Conservation (phyloP, 2,113 vertebrate genomes). For the Mesocricetus auratus region DNA sequence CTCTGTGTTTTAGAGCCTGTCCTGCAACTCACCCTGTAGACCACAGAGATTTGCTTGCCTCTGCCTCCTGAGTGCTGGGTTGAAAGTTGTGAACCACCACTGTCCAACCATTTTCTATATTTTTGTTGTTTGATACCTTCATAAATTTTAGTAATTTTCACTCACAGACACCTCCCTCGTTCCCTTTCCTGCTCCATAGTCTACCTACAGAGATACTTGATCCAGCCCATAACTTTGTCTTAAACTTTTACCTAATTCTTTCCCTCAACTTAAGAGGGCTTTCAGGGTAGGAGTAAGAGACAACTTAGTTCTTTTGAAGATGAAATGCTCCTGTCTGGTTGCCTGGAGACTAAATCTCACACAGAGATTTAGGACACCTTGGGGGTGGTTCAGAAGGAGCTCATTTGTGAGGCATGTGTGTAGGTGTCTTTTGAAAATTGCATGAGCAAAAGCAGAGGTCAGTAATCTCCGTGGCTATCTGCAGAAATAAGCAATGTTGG, state of each 20-base stretch:
- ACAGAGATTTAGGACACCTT: neutral
- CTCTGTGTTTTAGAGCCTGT: too few relatives aligned
- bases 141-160: neutral
- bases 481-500: constrained; percentile 50
- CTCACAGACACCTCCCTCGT: too few relatives aligned
- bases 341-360: constrained; percentile 52
- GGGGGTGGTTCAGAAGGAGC: constrained; percentile 24
- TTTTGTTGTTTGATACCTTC: neutral
- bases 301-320: constrained; percentile 48
- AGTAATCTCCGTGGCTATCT: constrained; percentile 31
- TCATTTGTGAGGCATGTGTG: constrained; percentile 60
- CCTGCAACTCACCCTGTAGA: too few relatives aligned
- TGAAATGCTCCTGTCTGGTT: constrained; percentile 37
- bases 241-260: neutral
- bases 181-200: neutral
- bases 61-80: too few relatives aligned
- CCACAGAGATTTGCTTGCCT: too few relatives aligned
- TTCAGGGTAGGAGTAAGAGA: constrained; percentile 50
- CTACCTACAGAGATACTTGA: neutral
- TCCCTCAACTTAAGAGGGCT: neutral
- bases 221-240: constrained; percentile 15
- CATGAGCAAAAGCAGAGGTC: constrained; percentile 55
- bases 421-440: constrained; percentile 73
- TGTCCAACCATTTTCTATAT: neutral
- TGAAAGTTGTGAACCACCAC: too few relatives aligned